Evolutionary conservation across 2,113 vertebrate species (phyloP), one percentile per base, ranked within the genome.

Genomic region (Anthoscopus minutus): DNA sequence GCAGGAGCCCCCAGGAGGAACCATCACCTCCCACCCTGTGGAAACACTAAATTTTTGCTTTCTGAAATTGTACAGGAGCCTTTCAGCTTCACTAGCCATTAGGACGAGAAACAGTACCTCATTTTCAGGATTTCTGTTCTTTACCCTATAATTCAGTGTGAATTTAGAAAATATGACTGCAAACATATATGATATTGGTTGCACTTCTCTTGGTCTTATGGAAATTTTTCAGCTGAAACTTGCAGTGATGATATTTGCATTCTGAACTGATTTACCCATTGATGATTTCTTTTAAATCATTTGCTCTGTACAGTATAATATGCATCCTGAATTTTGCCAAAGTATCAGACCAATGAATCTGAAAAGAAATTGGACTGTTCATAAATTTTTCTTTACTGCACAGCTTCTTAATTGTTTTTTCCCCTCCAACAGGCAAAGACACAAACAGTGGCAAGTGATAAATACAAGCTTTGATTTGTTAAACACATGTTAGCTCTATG

Each of bases 401-500:
- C 27, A 44, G 51, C 40, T 94, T 69, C 86, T 87, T 93, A 88
- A 96, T 92, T 95, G 86, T 93, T 82, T 88, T 90, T 91, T 72
- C 27, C 33, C 35, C 78, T 89, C 67, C 85, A 72, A 72, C 23
- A 82, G 86, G 73, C 81, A 94, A 95, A 96, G 86, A 87, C 95
- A 97, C 89, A 96, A 94, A 94, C 96, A 98, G 94, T 98, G 93
- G 96, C 92, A 96, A 93, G 93, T 96, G 97, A 97, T 98, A 96
- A 97, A 98, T 96, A 98, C 96, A 98, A 98, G 97, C 96, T 97
- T 92, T 96, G 97, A 98, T 98, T 98, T 98, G 97, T 97, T 98
- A 97, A 98, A 98, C 97, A 98, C 97, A 97, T 98, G 97, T 98
- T 98, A 98, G 96, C 90, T 98, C 96, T 97, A 57, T 97, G 96